Conservation (phyloP, 2,888 invertebrate genomes). For the Uloborus plumipes region DNA sequence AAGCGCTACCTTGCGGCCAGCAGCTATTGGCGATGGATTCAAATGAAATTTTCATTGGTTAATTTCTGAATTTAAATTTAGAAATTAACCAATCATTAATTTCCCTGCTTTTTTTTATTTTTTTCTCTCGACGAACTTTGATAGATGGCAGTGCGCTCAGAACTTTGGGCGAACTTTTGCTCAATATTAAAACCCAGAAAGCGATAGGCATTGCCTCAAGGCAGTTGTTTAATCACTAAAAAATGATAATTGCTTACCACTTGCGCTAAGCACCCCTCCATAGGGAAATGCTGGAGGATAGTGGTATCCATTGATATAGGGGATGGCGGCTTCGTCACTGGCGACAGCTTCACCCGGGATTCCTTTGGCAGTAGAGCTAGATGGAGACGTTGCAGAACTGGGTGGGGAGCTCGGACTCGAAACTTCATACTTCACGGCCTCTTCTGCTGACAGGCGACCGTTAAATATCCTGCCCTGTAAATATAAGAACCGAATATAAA, state of each 20-base stretch:
- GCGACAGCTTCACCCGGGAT: background rate
- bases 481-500: background rate
- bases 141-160: too few species aligned
- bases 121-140: too few species aligned
- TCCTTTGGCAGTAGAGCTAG: background rate
- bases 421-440: slow-evolving; percentile 33
- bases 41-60: too few species aligned
- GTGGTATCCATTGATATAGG: slow-evolving; percentile 45
- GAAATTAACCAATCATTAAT: too few species aligned
- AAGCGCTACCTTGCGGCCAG: too few species aligned
- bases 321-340: slow-evolving; percentile 18
- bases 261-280: slow-evolving; percentile 9
- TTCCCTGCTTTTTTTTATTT: too few species aligned
- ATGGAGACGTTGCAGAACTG: slow-evolving; percentile 26
- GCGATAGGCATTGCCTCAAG: too few species aligned
- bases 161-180: too few species aligned
- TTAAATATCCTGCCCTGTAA: slow-evolving; percentile 27
- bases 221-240: too few species aligned
- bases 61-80: too few species aligned
- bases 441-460: slow-evolving; percentile 15
- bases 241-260: slow-evolving; percentile 19
- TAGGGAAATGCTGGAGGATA: slow-evolving; percentile 56
- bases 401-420: slow-evolving; percentile 38
- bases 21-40: too few species aligned
- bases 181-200: too few species aligned